phyloP scores from a whole-genome alignment of 2,113 vertebrate genomes.

The Rana temporaria region DNA sequence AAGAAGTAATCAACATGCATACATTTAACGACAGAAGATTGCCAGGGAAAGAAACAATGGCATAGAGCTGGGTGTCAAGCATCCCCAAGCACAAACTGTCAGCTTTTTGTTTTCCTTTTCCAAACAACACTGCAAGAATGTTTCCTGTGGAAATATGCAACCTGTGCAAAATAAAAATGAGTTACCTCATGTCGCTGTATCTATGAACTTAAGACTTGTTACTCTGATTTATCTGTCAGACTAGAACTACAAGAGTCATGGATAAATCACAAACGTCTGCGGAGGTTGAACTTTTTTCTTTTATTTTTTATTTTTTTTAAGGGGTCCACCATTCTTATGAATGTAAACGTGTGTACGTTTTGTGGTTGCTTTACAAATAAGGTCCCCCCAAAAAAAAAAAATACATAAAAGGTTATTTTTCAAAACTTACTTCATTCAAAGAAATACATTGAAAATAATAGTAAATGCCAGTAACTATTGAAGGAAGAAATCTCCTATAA shows the following conservation, averaged over 20 bases:
- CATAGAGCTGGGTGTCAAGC: slow-evolving; percentile 82
- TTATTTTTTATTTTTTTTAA: slow-evolving; percentile 70
- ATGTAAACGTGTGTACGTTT: slow-evolving; percentile 71
- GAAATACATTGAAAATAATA: slow-evolving; percentile 59
- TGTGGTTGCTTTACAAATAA: slow-evolving; percentile 79
- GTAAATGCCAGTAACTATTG: slow-evolving; percentile 57
- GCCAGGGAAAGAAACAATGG: slow-evolving; percentile 99
- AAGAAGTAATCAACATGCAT: slow-evolving; percentile 99
- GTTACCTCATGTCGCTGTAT: slow-evolving; percentile 93
- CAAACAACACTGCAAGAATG: slow-evolving; percentile 91
- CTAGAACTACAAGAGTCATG: slow-evolving; percentile 76
- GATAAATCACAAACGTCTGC: slow-evolving; percentile 72
- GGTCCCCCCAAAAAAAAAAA: slow-evolving; percentile 60
- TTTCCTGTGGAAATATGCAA: slow-evolving; percentile 99
- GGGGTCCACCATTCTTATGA: slow-evolving; percentile 77
- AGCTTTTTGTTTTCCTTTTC: slow-evolving; percentile 75
- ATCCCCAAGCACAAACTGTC: slow-evolving; percentile 87
- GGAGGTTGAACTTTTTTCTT: slow-evolving; percentile 72
- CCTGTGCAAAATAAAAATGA: slow-evolving; percentile 91
- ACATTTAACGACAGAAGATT: slow-evolving; percentile 98
- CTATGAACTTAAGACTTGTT: slow-evolving; percentile 84
- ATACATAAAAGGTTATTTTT: slow-evolving; percentile 69
- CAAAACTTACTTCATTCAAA: slow-evolving; percentile 68
- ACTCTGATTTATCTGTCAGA: slow-evolving; percentile 78
- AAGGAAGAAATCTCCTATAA: slow-evolving; percentile 67